Conservation (phyloP, 2,888 invertebrate genomes). For the Matsumyia berberina region DNA sequence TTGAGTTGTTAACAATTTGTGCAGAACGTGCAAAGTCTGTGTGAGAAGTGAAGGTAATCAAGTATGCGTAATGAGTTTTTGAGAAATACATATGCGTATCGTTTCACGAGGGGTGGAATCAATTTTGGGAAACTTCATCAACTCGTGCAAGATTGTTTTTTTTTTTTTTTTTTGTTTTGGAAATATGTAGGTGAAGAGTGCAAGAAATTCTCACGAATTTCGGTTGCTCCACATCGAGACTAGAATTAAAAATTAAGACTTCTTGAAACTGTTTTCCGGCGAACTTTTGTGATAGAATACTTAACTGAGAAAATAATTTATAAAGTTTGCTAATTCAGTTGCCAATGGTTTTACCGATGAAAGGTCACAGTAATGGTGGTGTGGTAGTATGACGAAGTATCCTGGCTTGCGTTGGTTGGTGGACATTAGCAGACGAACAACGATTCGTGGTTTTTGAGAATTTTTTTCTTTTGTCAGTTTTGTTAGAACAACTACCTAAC, state of each 20-base stretch:
- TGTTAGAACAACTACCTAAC: too few relatives aligned
- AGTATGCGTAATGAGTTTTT: not conserved
- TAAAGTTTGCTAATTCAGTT: too few relatives aligned
- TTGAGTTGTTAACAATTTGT: conserved; percentile 59
- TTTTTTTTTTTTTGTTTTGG: too few relatives aligned
- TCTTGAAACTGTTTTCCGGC: not conserved
- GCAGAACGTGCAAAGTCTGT: conserved; percentile 23
- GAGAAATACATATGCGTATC: not conserved
- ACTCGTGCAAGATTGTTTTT: not conserved
- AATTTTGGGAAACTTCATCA: conserved; percentile 4
- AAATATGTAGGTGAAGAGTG: not conserved
- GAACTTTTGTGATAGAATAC: not conserved
- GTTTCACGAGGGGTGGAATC: not conserved
- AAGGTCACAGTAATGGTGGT: too few relatives aligned
- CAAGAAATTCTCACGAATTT: not conserved
- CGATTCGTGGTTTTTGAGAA: too few relatives aligned
- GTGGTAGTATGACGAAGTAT: too few relatives aligned
- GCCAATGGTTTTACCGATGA: too few relatives aligned
- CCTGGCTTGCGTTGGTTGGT: too few relatives aligned
- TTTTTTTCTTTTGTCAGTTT: too few relatives aligned
- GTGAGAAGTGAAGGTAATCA: not conserved
- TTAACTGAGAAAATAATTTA: too few relatives aligned
- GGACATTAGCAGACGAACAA: too few relatives aligned
- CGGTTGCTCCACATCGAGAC: not conserved
- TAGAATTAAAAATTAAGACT: conserved; percentile 19